These are phyloP conservation scores for Caenorhabditis angaria DNA, from an alignment of 2,888 invertebrate species.

Conservation along the genomic window DNA sequence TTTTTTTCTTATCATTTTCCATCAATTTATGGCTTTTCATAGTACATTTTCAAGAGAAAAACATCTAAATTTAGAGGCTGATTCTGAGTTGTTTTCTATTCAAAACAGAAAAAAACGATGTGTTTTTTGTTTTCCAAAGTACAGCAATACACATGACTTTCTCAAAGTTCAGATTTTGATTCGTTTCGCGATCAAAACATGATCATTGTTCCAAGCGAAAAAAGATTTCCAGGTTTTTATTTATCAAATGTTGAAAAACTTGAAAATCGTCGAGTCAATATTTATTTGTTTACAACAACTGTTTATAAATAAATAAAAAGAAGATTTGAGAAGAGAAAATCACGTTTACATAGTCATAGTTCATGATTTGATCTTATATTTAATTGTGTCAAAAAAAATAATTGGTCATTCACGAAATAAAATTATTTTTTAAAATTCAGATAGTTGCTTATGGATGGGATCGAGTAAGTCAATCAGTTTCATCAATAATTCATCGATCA, in stretches of 20 bases:
- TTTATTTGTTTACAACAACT: neutral
- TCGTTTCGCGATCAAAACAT: neutral
- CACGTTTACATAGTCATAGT: neutral
- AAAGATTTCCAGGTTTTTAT: neutral
- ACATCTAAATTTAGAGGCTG: no score
- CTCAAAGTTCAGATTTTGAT: neutral
- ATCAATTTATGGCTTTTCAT: no score
- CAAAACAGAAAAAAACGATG: neutral
- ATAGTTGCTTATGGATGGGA: conserved; percentile 48
- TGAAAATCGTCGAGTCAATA: no score
- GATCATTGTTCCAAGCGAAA: neutral
- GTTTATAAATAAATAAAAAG: neutral
- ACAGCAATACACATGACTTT: neutral
- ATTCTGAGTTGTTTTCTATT: no score
- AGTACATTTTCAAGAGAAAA: no score
- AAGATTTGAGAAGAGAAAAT: neutral
- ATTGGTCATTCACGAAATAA: neutral
- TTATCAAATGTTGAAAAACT: no score
- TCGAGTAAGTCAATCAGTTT: conserved; percentile 32
- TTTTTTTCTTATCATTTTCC: no score
- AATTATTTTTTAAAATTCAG: conserved; percentile 16
- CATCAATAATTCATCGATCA: conserved; percentile 18
- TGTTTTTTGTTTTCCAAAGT: neutral
- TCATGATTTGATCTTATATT: neutral
- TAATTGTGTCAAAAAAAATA: neutral